Evolutionary conservation across 2,888 invertebrate genomes (phyloP).

Genomic region (Caenorhabditis sp.): DNA sequence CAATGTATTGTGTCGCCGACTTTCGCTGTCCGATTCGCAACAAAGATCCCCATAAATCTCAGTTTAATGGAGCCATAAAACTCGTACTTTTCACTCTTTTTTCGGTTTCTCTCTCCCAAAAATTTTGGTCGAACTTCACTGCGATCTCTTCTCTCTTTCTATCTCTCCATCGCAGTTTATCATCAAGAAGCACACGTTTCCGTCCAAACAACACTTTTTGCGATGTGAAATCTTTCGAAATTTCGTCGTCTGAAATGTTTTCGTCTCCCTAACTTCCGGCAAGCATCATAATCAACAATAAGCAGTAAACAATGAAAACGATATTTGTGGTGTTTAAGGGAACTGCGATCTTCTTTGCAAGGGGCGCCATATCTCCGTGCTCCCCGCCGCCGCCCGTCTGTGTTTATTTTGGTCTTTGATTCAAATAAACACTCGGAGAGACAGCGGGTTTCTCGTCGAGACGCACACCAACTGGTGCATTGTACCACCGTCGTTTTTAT

Average conservation of each 20-base stretch:
- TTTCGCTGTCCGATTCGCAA: slow-evolving; percentile 1
- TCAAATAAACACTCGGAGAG: slow-evolving; percentile 35
- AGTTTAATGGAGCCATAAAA: slow-evolving; percentile 11
- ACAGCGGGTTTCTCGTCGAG: background rate
- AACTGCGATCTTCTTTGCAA: background rate
- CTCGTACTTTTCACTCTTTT: slow-evolving; percentile 2
- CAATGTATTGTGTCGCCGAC: background rate
- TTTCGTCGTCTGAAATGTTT: background rate
- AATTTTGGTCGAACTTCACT: background rate
- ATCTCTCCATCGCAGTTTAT: slow-evolving; percentile 6
- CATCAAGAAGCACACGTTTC: slow-evolving; percentile 16
- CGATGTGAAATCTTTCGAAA: slow-evolving; percentile 8
- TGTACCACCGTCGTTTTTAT: slow-evolving; percentile 24
- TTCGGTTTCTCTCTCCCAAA: background rate
- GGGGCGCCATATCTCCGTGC: slow-evolving; percentile 7
- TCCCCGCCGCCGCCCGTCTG: slow-evolving; percentile 4
- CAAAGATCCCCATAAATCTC: slow-evolving; percentile 40
- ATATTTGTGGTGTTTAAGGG: background rate
- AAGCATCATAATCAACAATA: background rate
- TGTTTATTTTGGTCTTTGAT: slow-evolving; percentile 23
- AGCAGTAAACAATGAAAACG: background rate
- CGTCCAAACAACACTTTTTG: slow-evolving; percentile 19
- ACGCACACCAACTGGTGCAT: slow-evolving; percentile 10
- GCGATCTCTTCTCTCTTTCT: background rate
- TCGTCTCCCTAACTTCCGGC: background rate